Base-by-base conservation (phyloP, 2,113 vertebrate species). In the Coptodon bakossiorum region DNA sequence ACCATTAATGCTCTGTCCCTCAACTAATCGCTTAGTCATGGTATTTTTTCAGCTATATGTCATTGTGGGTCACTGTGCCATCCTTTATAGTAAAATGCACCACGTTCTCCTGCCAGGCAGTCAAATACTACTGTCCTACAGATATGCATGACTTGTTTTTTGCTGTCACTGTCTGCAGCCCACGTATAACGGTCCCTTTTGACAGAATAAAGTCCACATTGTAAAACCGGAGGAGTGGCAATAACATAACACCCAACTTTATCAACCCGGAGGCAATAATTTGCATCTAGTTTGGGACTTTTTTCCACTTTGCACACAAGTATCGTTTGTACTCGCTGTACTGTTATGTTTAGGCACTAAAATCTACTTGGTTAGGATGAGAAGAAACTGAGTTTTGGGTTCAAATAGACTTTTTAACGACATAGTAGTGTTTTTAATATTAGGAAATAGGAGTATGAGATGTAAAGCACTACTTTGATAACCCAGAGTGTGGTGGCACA, bases 21-120 rank as follows among this genome's bases (percentile, higher is more conserved):
- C 66, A 73, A 24, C 38, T 43, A 43, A 43, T 73, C 8, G 6
- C 38, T 45, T 22, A 73, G 13, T 45, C 68, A 10, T 24, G 38
- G 38, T 27, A 45, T 45, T 43, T 45, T 3, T 73, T 73, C 6
- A 29, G 71, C 14, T 76, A 5, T 19, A 48, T 29, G 9, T 3
- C 71, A 0, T 76, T 17, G 9, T 76, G 36, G n/a, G n/a, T 43
- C 12, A 43, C 22, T 11, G 40, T 17, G 14, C n/a, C 40, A 45
- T 45, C 68, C 40, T 73, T 73, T 48, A 73, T 50, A 48, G 71
- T 78, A 78, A 78, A 50, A 50, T 78, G 16, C 71, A 76, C 16
- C 22, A 11, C 9, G 0, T 48, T 76, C 14, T 29, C 2, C 71
- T 76, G 9, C 24, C 24, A 48, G 40, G 9, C 24, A 48, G 43